These are phyloP conservation scores for Petaurus breviceps DNA, from an alignment of 2,113 vertebrate species.

Conservation along the genomic window DNA sequence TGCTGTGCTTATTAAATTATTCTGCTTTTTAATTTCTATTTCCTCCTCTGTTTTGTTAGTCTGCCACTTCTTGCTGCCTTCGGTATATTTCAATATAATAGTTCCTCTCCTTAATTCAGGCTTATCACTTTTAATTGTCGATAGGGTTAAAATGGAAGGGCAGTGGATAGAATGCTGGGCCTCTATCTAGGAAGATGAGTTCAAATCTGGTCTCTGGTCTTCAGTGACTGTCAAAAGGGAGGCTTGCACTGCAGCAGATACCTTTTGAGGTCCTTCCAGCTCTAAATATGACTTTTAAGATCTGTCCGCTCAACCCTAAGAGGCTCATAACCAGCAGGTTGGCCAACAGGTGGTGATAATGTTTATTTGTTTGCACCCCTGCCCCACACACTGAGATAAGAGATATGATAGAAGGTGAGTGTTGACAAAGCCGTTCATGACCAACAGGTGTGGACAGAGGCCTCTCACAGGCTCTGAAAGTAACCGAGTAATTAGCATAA, in stretches of 20 bases:
- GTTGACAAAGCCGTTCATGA: background rate
- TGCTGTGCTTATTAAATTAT: background rate
- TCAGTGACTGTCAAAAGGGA: too few species aligned
- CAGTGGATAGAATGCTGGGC: too few species aligned
- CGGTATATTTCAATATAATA: background rate
- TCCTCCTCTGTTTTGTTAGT: background rate
- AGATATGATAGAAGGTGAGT: background rate
- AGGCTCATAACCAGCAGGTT: too few species aligned
- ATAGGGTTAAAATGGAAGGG: background rate
- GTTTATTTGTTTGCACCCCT: too few species aligned
- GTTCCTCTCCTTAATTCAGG: background rate
- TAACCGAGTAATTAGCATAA: background rate
- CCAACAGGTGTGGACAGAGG: background rate
- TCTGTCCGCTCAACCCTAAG: too few species aligned
- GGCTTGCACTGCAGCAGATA: too few species aligned
- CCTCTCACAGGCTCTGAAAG: background rate
- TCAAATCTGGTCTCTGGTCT: too few species aligned
- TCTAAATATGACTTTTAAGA: background rate
- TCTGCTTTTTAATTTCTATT: background rate
- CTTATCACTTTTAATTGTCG: constrained; percentile 27
- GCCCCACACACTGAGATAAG: too few species aligned
- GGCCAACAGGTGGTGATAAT: too few species aligned
- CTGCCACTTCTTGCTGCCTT: background rate
- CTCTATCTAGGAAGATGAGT: too few species aligned
- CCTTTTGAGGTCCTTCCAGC: too few species aligned